Base-by-base conservation (phyloP, 2,888 invertebrate genomes). In the Ophioninae sp. region DNA sequence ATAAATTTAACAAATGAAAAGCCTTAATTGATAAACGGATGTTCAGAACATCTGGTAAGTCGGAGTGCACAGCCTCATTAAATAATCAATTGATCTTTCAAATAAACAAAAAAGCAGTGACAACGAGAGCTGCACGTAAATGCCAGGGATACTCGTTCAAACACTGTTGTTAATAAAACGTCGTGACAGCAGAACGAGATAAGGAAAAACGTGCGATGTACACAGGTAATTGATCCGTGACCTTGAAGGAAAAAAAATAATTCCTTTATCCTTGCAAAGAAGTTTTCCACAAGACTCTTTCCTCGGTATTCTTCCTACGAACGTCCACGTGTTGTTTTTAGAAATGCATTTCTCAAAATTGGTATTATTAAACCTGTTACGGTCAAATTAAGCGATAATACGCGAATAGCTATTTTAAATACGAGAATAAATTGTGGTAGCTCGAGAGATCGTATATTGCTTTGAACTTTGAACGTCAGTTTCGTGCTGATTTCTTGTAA, bases 221-320 rank as follows among this genome's bases (percentile, higher is more conserved):
- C 44, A 21, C 67, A 65, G 23, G 62, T 64, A 74, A 77, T 65
- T 64, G 62, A 72, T 64, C 59, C 6, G 57, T 79, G 79, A 67
- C 85, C 85, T 85, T 85, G 79, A 70, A 56, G 44, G 44, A 37
- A 41, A 74, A 62, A 37, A 59, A 68, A 62, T 3, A 1, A 7
- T 57, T 76, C 65, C 37, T 76, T 77, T 82, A 85, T 85, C 85
- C 83, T 82, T 77, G 82, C 79, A 37, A 75, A 62, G 77, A 77
- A 62, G 74, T 82, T 82, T 79, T 81, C 73, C 72, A 30, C 80
- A 79, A 65, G 74, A 74, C 57, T 6, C 13, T 56, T 74, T 74
- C 65, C 69, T 23, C 44, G 20, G 17, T 70, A 30, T 37, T 83
- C 69, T 37, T 68, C 73, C 56, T 10, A 74, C 20, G 30, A 62